Base-by-base conservation (phyloP, 2,888 invertebrate species). In the Caenorhabditis uteleia region DNA sequence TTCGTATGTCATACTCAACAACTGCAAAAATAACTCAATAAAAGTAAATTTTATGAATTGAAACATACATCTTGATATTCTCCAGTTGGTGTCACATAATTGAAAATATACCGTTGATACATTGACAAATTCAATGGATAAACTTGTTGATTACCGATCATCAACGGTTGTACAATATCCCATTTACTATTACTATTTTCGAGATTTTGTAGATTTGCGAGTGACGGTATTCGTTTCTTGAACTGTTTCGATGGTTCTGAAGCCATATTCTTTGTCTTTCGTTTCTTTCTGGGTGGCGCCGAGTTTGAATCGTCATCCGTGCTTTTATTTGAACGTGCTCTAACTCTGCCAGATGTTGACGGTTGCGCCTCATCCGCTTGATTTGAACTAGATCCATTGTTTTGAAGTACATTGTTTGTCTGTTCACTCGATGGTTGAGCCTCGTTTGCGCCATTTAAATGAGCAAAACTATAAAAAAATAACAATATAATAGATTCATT, bases 61-160 rank as follows among this genome's bases (percentile, higher is more conserved):
- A 45, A 54, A 67, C 75, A 56, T 18, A 82, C 80, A 61, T 82
- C 95, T 84, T 97, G 97, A 84, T 95, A 97, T 83, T 95, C 97
- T 14, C 95, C 97, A 89, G 95, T 91, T 0, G 95, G 92, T 3
- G 93, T 91, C n/a, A 98, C 87, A 84, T 95, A 98, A 75, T 93
- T 88, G 26, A 97, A 85, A 78, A 95, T 93, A 2, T 95, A 87
- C 87, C 95, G 90, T 84, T 95, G 95, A 83, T 91, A 90, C 27
- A 94, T 93, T 0, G 91, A 91, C 49, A 90, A 87, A 0, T 91
- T 92, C 2, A 93, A 89, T 7, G 97, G 97, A 84, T 91, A 90
- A 12, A 81, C 74, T 82, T 92, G 91, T 73, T 93, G 91, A 29
- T 89, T 90, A 76, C 93, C 93, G 75, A 93, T 92, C 59, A 94